Percentiles rank a stretch among this genome's conserved stretches.
Conservation (phyloP, 2,113 vertebrate species). For the Narcine bancroftii region DNA sequence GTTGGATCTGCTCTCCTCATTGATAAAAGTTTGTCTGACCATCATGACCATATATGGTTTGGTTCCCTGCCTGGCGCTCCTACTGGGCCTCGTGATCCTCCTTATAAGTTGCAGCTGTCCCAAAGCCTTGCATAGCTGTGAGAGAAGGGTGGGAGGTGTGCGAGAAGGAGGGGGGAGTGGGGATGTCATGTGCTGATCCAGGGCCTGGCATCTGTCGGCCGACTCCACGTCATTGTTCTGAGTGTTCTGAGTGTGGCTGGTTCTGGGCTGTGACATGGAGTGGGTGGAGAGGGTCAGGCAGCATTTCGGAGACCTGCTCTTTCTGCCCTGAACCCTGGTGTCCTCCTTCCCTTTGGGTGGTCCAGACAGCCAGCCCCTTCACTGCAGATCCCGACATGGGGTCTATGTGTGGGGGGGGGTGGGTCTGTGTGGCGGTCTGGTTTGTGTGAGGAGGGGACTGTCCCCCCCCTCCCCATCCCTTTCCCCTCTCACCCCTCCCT, state of each 20-base stretch:
- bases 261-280: background rate
- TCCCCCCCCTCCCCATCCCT: too few species aligned
- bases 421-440: too few species aligned
- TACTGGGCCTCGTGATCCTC: slow-evolving; percentile 85
- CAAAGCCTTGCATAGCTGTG: slow-evolving; percentile 58
- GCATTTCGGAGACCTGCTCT: too few species aligned
- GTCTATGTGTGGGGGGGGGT: too few species aligned
- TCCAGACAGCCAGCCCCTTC: too few species aligned
- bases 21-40: slow-evolving; percentile 94
- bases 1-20: too few species aligned
- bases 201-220: background rate
- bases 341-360: too few species aligned
- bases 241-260: background rate
- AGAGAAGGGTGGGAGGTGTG: slow-evolving; percentile 31
- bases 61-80: slow-evolving; percentile 77
- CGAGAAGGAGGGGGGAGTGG: slow-evolving; percentile 51
- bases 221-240: background rate
- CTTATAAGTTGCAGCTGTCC: slow-evolving; percentile 93
- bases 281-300: too few species aligned
- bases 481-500: too few species aligned
- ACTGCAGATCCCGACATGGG: too few species aligned
- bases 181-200: background rate
- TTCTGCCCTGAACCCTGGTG: too few species aligned
- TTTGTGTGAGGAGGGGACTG: too few species aligned
- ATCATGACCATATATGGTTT: slow-evolving; percentile 95